Percentiles rank a stretch among this genome's conserved stretches.
Conservation (phyloP, 2,113 vertebrate genomes). For the Vanacampus margaritifer region DNA sequence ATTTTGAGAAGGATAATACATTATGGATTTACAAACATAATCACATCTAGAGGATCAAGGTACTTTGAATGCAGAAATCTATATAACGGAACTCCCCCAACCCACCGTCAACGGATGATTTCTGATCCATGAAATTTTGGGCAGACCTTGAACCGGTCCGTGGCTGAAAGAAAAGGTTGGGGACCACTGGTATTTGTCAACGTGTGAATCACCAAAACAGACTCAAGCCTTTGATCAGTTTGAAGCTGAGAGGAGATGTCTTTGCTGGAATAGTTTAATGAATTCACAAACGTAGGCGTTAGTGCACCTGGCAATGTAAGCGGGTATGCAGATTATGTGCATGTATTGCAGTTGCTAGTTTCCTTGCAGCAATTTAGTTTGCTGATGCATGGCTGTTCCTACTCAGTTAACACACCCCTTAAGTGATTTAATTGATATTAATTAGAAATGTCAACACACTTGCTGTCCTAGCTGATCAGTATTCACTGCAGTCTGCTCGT, state of each 20-base stretch:
- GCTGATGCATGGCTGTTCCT: constrained; percentile 22
- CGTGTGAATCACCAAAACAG: background rate
- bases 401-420: constrained; percentile 46
- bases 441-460: constrained; percentile 52
- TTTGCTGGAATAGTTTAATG: background rate
- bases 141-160: no score
- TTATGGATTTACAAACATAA: background rate
- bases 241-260: background rate
- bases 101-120: no score
- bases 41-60: background rate
- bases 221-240: background rate
- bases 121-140: no score
- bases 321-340: constrained; percentile 1
- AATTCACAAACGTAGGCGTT: background rate
- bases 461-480: constrained; percentile 16
- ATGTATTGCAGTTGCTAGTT: constrained; percentile 11
- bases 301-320: background rate
- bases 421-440: constrained; percentile 56
- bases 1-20: background rate
- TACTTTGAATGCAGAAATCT: background rate
- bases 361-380: constrained; percentile 18
- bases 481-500: constrained; percentile 8
- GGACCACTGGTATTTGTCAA: background rate
- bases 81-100: no score
- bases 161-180: no score